Percentiles rank a stretch among this genome's conserved stretches.
Conservation (phyloP, 2,797 vertebrate genomes). For the Xiphorhynchus erythropygius region DNA sequence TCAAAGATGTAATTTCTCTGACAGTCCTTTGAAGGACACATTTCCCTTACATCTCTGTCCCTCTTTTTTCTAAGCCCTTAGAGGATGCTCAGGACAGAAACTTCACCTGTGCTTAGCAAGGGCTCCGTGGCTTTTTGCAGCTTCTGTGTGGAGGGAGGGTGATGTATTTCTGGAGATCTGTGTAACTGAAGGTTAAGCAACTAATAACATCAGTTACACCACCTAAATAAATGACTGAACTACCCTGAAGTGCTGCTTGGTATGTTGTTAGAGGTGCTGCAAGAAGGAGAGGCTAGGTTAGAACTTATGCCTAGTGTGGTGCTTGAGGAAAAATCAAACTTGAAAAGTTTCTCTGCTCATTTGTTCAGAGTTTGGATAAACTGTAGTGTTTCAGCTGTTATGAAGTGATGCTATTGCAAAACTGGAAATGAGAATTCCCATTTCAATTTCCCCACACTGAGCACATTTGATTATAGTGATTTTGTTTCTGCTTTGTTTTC, state of each 20-base stretch:
- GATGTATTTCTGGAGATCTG: not conserved
- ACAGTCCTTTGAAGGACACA: not conserved
- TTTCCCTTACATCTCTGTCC: not conserved
- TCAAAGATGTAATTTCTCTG: not conserved
- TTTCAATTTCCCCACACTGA: not conserved
- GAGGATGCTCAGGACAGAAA: not conserved
- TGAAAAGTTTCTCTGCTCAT: not conserved
- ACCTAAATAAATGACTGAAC: not conserved
- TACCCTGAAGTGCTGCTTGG: not conserved
- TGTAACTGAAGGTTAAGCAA: not conserved
- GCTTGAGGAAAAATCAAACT: not conserved
- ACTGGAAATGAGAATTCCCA: not conserved
- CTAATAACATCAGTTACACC: no score
- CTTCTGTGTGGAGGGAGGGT: not conserved
- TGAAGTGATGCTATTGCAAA: not conserved
- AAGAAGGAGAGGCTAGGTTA: not conserved
- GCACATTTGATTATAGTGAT: not conserved
- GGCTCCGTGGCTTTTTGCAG: not conserved
- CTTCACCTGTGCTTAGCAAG: not conserved
- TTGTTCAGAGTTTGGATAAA: not conserved
- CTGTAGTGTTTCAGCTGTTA: not conserved
- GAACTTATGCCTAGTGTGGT: accelerated
- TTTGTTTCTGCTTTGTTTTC: not conserved
- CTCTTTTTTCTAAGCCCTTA: not conserved
- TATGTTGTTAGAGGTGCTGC: not conserved